A percentile compares a stretch with the other conserved stretches of the same genome.
Conservation (phyloP, 2,888 invertebrate genomes). For the Sinopyrophorus schimmeli region DNA sequence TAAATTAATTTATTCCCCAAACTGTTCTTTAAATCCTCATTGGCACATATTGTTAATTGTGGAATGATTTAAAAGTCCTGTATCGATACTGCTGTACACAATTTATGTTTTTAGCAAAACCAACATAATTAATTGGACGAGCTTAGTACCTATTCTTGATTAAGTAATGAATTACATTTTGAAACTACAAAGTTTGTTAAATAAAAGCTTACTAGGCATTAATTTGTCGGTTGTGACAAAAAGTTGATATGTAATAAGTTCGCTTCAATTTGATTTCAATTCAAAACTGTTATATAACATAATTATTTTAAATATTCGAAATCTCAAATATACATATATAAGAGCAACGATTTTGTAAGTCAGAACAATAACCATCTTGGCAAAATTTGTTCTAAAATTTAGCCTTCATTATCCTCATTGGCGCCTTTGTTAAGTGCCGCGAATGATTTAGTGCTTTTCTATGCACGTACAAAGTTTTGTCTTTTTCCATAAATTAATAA, state of each 20-base stretch:
- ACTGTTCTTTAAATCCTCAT: too few species aligned
- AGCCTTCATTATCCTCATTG: conserved; percentile 21
- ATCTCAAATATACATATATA: conserved; percentile 16
- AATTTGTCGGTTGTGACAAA: conserved; percentile 11
- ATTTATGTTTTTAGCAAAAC: too few species aligned
- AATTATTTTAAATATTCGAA: conserved; percentile 24
- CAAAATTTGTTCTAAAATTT: conserved; percentile 20
- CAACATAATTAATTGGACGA: too few species aligned
- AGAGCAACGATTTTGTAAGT: conserved; percentile 14
- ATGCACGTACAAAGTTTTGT: conserved; percentile 8
- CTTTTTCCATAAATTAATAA: too few species aligned
- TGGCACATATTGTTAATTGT: too few species aligned
- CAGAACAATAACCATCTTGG: conserved; percentile 22
- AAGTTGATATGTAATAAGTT: conserved; percentile 11
- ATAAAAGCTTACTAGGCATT: conserved; percentile 7
- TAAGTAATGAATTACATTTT: too few species aligned
- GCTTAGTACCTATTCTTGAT: neutral
- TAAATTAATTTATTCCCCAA: too few species aligned
- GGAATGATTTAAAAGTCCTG: too few species aligned
- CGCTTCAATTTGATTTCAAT: conserved; percentile 22
- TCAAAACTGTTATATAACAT: conserved; percentile 20
- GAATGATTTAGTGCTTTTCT: conserved; percentile 16
- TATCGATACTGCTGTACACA: too few species aligned
- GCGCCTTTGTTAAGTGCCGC: conserved; percentile 20
- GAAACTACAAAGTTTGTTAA: conserved; percentile 12